phyloP scores from a whole-genome alignment of 2,888 invertebrate species.

The Tetragonula carbonaria region DNA sequence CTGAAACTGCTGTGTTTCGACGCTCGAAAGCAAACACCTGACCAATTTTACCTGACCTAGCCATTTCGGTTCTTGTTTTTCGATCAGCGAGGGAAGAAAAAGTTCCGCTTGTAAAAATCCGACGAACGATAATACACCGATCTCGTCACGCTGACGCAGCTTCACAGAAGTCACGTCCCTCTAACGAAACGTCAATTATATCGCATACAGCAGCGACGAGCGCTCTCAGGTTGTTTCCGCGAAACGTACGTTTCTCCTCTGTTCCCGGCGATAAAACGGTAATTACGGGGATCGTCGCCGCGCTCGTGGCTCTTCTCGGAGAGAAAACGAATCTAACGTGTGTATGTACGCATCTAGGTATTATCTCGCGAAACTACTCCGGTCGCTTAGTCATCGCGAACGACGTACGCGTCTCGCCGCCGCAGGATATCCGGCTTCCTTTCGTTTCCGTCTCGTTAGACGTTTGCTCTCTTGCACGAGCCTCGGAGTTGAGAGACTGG shows the following conservation, averaged over 20 bases:
- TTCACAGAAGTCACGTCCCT: neutral
- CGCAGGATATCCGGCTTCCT: slow-evolving; percentile 4
- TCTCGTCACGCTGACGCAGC: neutral
- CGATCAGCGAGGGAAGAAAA: neutral
- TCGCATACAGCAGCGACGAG: neutral
- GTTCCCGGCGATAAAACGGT: slow-evolving; percentile 10
- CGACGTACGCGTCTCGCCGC: neutral
- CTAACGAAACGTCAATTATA: slow-evolving; percentile 4
- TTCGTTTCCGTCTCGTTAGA: slow-evolving; percentile 43
- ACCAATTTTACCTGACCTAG: neutral
- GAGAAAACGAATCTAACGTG: slow-evolving; percentile 12
- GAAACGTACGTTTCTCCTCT: slow-evolving; percentile 10
- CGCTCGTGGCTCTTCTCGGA: neutral
- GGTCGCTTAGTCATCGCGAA: neutral
- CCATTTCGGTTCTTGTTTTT: neutral
- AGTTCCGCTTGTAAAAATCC: neutral
- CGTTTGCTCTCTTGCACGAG: neutral
- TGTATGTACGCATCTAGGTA: neutral
- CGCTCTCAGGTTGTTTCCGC: neutral
- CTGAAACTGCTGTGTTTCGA: too few species aligned
- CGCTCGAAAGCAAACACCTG: neutral
- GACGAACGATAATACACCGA: neutral
- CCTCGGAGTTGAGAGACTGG: neutral
- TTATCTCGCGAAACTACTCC: neutral
- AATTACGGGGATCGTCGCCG: neutral